phyloP scores from a whole-genome alignment of 2,888 invertebrate species.

The Stenodema calcarata region DNA sequence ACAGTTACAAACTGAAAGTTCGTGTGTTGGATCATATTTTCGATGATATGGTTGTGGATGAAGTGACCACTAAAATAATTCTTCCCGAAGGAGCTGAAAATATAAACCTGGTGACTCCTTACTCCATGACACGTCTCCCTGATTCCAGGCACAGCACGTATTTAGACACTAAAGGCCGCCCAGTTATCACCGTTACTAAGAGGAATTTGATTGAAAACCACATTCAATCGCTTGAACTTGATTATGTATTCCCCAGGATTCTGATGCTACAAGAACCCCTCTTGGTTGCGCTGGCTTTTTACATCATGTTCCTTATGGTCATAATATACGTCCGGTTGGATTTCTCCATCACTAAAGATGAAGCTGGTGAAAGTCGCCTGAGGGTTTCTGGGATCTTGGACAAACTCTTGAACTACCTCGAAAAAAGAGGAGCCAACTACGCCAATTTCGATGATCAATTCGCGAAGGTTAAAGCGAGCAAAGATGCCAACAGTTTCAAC shows the following conservation, averaged over 20 bases:
- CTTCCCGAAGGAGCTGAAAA: constrained; percentile 92
- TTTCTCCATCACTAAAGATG: constrained; percentile 79
- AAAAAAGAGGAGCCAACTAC: constrained; percentile 68
- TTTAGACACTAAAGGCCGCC: constrained; percentile 91
- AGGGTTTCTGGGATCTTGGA: constrained; percentile 65
- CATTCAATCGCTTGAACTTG: constrained; percentile 86
- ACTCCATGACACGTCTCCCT: constrained; percentile 74
- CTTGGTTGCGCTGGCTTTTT: constrained; percentile 85
- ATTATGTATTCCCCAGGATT: constrained; percentile 84
- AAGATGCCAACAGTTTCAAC: constrained; percentile 64
- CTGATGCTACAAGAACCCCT: constrained; percentile 93
- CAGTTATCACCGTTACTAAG: constrained; percentile 82
- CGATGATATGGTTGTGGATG: constrained; percentile 95
- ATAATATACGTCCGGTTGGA: constrained; percentile 95
- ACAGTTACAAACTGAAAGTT: constrained; percentile 73
- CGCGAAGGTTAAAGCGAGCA: constrained; percentile 67
- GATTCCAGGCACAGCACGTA: constrained; percentile 89
- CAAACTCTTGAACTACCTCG: constrained; percentile 67
- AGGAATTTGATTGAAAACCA: constrained; percentile 93
- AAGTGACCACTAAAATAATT: constrained; percentile 85
- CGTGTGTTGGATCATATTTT: constrained; percentile 94
- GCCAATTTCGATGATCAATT: constrained; percentile 69
- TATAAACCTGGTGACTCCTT: constrained; percentile 82
- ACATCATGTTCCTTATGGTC: constrained; percentile 86
- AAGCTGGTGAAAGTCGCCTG: constrained; percentile 64